These are phyloP conservation scores for Scylla paramamosain DNA, from an alignment of 1,140 invertebrate genomes.

Conservation along the genomic window DNA sequence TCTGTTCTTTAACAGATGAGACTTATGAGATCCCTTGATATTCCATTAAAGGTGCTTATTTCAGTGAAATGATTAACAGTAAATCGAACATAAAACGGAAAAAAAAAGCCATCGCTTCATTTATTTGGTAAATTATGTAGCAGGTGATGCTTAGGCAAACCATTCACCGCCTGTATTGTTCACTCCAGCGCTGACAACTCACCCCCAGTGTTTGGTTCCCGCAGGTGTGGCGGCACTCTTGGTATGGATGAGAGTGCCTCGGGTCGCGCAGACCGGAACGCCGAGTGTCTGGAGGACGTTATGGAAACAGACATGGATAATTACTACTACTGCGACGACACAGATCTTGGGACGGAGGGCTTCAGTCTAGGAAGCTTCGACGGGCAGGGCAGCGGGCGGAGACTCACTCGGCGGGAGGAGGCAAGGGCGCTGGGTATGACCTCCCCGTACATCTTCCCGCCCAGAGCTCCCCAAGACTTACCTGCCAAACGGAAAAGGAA, in stretches of 20 bases:
- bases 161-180: no score
- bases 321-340: slow-evolving; percentile 34
- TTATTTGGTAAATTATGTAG: no score
- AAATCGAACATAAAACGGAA: no score
- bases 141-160: no score
- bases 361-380: background rate
- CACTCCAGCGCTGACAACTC: background rate
- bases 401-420: background rate
- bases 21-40: no score
- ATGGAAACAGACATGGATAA: slow-evolving; percentile 60
- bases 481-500: slow-evolving; percentile 31
- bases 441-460: slow-evolving; percentile 51
- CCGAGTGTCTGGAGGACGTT: background rate
- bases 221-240: background rate
- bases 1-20: no score
- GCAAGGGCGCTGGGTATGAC: background rate
- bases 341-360: background rate
- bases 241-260: background rate
- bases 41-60: no score
- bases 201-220: background rate
- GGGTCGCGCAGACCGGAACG: background rate
- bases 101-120: no score
- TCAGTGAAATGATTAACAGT: no score
- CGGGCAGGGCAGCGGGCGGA: background rate
- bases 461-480: slow-evolving; percentile 43